Conservation (phyloP, 1,140 invertebrate genomes). For the Bombus pascuorum region DNA sequence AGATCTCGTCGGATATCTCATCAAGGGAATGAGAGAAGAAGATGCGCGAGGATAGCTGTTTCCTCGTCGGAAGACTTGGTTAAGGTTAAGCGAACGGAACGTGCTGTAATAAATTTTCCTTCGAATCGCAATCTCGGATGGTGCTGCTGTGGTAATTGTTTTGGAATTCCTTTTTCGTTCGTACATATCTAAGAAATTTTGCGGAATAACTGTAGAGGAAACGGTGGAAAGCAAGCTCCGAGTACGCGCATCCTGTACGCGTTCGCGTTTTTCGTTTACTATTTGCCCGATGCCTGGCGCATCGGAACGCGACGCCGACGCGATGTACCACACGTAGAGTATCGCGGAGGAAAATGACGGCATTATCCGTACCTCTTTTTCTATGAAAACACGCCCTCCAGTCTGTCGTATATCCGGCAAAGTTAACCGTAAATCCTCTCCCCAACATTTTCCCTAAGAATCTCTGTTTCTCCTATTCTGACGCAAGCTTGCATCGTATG, state of each 20-base stretch:
- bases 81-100: slow-evolving; percentile 31
- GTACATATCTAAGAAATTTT: too few species aligned
- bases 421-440: slow-evolving; percentile 45
- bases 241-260: neutral
- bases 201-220: too few species aligned
- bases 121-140: neutral
- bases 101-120: slow-evolving; percentile 9
- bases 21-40: slow-evolving; percentile 48
- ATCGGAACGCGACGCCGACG: neutral
- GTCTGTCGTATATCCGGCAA: slow-evolving; percentile 12
- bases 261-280: neutral
- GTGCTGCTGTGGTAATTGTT: neutral
- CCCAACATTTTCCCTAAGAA: neutral
- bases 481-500: too few species aligned
- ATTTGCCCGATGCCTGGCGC: neutral
- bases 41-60: neutral
- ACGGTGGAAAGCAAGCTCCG: too few species aligned
- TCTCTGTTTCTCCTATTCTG: neutral
- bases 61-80: neutral
- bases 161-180: too few species aligned
- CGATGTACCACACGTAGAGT: neutral
- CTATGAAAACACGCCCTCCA: slow-evolving; percentile 11
- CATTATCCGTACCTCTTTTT: slow-evolving; percentile 29
- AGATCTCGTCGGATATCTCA: slow-evolving; percentile 44
- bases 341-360: slow-evolving; percentile 24